Evolutionary conservation across 2,797 vertebrate genomes (phyloP), one percentile per base, ranked within the genome.

Genomic region (Bradypodion ventrale): DNA sequence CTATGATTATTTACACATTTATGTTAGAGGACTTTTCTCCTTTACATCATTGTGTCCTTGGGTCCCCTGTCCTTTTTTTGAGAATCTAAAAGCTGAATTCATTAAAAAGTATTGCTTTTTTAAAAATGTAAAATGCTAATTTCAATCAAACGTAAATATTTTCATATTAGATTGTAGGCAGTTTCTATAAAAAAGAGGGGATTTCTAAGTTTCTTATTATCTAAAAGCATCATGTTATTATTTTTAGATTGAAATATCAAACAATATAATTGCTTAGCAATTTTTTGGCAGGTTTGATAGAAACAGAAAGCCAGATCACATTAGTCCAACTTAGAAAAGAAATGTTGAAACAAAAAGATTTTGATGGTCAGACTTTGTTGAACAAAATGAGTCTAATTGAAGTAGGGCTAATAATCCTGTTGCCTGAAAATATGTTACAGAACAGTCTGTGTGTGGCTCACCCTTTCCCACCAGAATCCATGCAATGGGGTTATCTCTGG

Each of bases 1-100:
- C 82, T 82, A 46, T 90, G 85, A 89, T 79, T 92, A 89, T 92
- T 90, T 91, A 90, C 66, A 69, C 40, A 86, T 83, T 90, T 91
- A 16, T 88, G 90, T 90, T 84, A 91, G 91, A 92, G 80, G 87
- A 90, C 93, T 88, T 78, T 21, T 89, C 75, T 85, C 78, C 5
- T 85, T 69, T 10, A 84, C 40, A 84, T 79, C 46, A 49, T 56
- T 1, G 0, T 68, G 42, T 69, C 40, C 23, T n/a, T 13, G 23
- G 7, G 8, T 74, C 46, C 27, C 16, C 13, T 25, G n/a, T n/a
- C 42, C 12, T 44, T 72, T 3, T 59, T 40, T 82, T 44, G 21
- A 35, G 42, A 21, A 78, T 21, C 42, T 16, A 75, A 40, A 23
- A 29, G 44, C 7, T 23, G 80, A 65, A 40, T 21, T 70, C n/a